Base-by-base conservation (phyloP, 1,140 invertebrate species). In the Panonychus citri region DNA sequence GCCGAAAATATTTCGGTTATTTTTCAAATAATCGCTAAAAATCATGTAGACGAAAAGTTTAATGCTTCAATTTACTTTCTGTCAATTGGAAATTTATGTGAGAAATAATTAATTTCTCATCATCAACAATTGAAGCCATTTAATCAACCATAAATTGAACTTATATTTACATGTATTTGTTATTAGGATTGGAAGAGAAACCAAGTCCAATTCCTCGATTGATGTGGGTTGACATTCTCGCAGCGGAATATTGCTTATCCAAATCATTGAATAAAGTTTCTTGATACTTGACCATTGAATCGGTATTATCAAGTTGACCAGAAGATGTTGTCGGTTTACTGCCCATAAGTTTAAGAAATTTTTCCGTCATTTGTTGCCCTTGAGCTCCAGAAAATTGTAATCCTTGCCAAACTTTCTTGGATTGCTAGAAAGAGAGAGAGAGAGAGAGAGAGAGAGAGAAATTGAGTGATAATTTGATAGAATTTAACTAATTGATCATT, bases 321-420 rank as follows among this genome's bases (percentile, higher is more conserved):
- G 48, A 28, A 5, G 28, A 17, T 27, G 34, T 15, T 26, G 24
- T 34, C 30, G 40, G 75, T 68, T 83, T 89, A 49, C 94, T 91
- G 42, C 90, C 90, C 89, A 95, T 94, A 12, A 95, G 71, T 60
- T 89, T 76, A 69, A 89, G 84, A 69, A 94, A 95, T 71, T 95
- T 95, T n/a, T 81, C 85, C 1, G 83, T 81, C 57, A 88, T 81
- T 72, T 85, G 81, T 42, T 85, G 86, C 71, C 91, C 88, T 34
- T 80, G 76, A 71, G 91, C 87, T 65, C 86, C 79, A 0, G 82
- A 78, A 68, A 93, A 89, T 27, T 80, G 81, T 0, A 84, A 80
- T 28, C 81, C 78, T 60, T 82, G 77, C 84, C 85, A 89, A 49
- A 83, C 54, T 21, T 54, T 60, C n/a, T 46, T 46, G 13, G 43